Percentiles rank a stretch among this genome's conserved stretches.
These are phyloP conservation scores for Hippopotamyrus pictus DNA, from an alignment of 2,797 vertebrate genomes.

Conservation along the genomic window DNA sequence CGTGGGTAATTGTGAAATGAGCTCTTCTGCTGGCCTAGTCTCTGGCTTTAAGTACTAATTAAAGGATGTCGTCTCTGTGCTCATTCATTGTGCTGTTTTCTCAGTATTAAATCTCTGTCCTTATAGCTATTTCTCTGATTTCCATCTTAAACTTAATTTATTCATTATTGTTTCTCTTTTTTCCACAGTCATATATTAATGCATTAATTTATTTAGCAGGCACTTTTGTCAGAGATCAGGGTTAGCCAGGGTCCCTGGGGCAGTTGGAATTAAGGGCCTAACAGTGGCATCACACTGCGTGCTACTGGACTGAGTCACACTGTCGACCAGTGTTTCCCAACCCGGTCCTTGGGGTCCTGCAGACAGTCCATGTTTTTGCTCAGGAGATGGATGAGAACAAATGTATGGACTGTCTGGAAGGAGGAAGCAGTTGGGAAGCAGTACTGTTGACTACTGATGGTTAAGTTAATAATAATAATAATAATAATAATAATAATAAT, in stretches of 20 bases:
- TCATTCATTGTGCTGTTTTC: neutral
- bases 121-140: neutral
- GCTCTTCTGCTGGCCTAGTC: constrained; percentile 3
- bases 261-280: neutral
- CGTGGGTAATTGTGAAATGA: constrained; percentile 23
- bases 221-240: neutral
- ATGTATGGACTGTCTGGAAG: neutral
- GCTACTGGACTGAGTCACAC: neutral
- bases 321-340: neutral
- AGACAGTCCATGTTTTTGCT: neutral
- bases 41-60: neutral
- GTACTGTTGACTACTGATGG: neutral
- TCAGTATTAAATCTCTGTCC: neutral
- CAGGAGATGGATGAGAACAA: neutral
- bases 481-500: neutral
- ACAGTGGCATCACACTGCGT: neutral
- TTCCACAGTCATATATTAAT: neutral
- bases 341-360: neutral
- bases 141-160: neutral
- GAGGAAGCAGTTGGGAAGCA: neutral
- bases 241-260: neutral
- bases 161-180: neutral
- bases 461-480: neutral
- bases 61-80: constrained; percentile 6
- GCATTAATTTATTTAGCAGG: neutral